A percentile compares a stretch with the other conserved stretches of the same genome.
Evolutionary conservation across 1,140 invertebrate genomes (phyloP).

Genomic region (Andrena cerasifolii): DNA sequence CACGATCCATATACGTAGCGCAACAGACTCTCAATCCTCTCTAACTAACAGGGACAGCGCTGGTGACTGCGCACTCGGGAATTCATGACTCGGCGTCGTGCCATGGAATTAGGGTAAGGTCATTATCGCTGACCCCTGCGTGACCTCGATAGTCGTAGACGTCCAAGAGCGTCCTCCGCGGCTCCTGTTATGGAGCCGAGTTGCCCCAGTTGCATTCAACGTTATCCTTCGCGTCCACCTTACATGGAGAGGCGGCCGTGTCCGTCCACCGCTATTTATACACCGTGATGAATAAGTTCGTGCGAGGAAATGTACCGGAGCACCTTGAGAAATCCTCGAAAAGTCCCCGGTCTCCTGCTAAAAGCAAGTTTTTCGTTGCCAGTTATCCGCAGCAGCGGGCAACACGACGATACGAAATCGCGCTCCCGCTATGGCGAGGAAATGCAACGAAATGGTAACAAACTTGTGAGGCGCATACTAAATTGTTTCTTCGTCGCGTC

Average conservation of each 20-base stretch:
- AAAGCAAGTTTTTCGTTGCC: neutral
- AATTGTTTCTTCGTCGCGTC: too few species aligned
- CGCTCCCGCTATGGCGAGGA: neutral
- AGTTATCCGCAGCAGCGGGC: neutral
- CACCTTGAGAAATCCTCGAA: slow-evolving; percentile 34
- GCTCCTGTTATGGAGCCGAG: slow-evolving; percentile 66
- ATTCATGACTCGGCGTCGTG: slow-evolving; percentile 29
- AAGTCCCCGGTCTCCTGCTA: neutral
- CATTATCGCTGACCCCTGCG: slow-evolving; percentile 69
- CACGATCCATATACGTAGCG: slow-evolving; percentile 8
- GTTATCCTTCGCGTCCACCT: slow-evolving; percentile 74
- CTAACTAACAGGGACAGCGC: neutral
- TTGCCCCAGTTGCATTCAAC: slow-evolving; percentile 75
- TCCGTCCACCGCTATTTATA: slow-evolving; percentile 56
- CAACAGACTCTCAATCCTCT: neutral
- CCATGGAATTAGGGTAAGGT: slow-evolving; percentile 76
- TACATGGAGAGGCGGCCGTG: slow-evolving; percentile 68
- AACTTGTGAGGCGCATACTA: too few species aligned
- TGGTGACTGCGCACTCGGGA: neutral
- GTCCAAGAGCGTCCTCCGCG: slow-evolving; percentile 69
- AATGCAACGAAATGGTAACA: neutral
- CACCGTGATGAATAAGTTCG: slow-evolving; percentile 56
- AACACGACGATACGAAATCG: neutral
- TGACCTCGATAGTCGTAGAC: slow-evolving; percentile 53
- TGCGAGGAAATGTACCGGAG: slow-evolving; percentile 28